These are phyloP conservation scores for Xestia ashworthii DNA, from an alignment of 2,888 invertebrate genomes.

Conservation along the genomic window DNA sequence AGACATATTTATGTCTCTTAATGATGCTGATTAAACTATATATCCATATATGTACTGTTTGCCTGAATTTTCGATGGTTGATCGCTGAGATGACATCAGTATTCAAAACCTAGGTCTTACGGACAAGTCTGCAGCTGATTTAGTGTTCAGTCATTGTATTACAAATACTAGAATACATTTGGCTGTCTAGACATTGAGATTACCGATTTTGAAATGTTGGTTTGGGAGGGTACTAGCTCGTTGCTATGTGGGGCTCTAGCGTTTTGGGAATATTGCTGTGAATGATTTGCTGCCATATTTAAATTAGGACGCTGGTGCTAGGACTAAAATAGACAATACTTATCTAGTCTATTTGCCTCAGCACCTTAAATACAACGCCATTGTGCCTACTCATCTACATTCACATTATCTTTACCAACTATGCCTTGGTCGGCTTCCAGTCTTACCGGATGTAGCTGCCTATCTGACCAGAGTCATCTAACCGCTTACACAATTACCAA, in stretches of 20 bases:
- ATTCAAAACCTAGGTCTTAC: slow-evolving; percentile 63
- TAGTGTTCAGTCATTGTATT: slow-evolving; percentile 86
- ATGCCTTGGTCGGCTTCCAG: background rate
- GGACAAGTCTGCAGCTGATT: slow-evolving; percentile 71
- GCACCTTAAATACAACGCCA: background rate
- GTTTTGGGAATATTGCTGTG: background rate
- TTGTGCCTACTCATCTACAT: background rate
- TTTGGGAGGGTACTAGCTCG: slow-evolving; percentile 33
- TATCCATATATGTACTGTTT: background rate
- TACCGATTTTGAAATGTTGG: slow-evolving; percentile 64
- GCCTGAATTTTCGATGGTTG: background rate
- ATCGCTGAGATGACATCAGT: slow-evolving; percentile 42
- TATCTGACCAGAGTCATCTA: background rate
- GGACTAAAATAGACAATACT: background rate
- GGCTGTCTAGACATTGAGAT: slow-evolving; percentile 84
- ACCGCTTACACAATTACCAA: background rate
- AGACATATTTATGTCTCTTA: slow-evolving; percentile 36
- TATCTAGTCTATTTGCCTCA: background rate
- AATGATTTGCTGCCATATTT: background rate
- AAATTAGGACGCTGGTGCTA: background rate
- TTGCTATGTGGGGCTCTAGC: slow-evolving; percentile 40
- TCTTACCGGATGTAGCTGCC: background rate
- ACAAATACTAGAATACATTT: slow-evolving; percentile 87
- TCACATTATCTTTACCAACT: background rate
- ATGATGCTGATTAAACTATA: slow-evolving; percentile 36